Conservation (phyloP, 2,797 vertebrate species). For the Petrocephalus sullivani region DNA sequence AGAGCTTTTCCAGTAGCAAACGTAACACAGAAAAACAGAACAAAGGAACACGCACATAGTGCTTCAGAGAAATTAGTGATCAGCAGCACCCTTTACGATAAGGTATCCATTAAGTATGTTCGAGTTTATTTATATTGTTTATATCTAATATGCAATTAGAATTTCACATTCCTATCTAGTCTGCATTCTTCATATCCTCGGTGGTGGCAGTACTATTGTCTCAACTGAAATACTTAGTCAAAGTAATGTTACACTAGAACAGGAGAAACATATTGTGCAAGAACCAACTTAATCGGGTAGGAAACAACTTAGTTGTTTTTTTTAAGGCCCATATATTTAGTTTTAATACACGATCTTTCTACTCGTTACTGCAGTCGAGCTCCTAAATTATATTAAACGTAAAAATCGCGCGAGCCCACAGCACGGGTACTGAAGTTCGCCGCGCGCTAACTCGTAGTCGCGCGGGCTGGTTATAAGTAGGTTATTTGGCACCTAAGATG, state of each 20-base stretch:
- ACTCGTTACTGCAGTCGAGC: not conserved
- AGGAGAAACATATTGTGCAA: not conserved
- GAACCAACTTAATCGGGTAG: not conserved
- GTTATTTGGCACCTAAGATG: conserved; percentile 7
- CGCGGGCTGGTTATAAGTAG: not conserved
- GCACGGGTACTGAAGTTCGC: not conserved
- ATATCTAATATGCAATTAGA: not conserved
- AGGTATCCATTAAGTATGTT: not conserved
- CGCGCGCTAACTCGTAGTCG: not conserved
- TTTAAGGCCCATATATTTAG: not conserved
- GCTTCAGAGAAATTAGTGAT: not conserved
- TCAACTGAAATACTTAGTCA: not conserved
- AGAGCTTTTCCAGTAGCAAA: not conserved
- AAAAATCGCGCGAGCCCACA: not conserved
- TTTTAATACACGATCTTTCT: not conserved
- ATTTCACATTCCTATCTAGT: too few species aligned
- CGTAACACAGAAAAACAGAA: not conserved
- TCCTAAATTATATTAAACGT: not conserved
- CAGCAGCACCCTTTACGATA: not conserved
- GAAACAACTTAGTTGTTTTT: not conserved
- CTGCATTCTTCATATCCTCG: too few species aligned
- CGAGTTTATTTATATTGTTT: too few species aligned
- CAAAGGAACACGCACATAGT: not conserved
- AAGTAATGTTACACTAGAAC: not conserved
- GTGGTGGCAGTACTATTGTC: not conserved